Evolutionary conservation across 1,140 invertebrate genomes (phyloP).

Genomic region (Penaeus vannamei): DNA sequence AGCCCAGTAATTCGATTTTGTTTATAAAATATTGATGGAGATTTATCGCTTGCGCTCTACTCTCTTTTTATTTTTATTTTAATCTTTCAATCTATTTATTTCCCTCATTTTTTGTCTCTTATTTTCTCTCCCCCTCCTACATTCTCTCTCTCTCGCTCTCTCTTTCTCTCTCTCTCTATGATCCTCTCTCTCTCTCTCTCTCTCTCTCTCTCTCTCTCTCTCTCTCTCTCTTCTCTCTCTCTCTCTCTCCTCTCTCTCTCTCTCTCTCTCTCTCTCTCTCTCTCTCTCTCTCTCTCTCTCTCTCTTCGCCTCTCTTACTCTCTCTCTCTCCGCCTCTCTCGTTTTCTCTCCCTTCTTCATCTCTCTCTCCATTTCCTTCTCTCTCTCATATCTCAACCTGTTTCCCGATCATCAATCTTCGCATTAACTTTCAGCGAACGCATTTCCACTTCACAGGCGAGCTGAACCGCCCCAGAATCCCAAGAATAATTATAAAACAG

Average conservation of each 20-base stretch:
- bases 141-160: background rate
- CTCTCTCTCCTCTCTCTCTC: background rate
- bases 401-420: background rate
- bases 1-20: no score
- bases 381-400: background rate
- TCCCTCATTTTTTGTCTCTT: no score
- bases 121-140: background rate
- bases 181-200: background rate
- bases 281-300: background rate
- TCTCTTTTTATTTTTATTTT: no score
- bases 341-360: slow-evolving; percentile 9
- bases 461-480: no score
- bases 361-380: background rate
- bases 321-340: background rate
- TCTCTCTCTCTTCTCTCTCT: background rate
- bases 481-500: no score
- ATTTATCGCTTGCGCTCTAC: no score
- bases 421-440: background rate
- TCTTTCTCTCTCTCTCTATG: background rate
- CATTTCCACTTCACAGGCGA: no score
- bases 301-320: background rate
- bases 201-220: background rate
- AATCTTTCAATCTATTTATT: no score
- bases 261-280: background rate
- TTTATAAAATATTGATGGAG: no score